phyloP scores from a whole-genome alignment of 2,797 vertebrate species.

The Fistularia tabacaria region DNA sequence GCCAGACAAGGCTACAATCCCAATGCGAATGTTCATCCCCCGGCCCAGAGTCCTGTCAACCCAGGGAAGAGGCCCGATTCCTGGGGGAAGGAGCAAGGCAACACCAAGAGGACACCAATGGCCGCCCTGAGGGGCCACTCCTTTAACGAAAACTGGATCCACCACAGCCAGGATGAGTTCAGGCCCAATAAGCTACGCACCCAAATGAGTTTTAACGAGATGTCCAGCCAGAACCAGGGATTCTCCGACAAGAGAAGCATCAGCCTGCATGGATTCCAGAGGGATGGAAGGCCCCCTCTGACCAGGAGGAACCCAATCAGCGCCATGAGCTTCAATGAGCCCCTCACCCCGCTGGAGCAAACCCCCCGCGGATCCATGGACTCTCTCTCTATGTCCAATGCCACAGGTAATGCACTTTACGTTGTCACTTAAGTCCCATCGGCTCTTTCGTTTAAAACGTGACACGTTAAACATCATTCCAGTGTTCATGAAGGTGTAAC shows the following conservation, averaged over 20 bases:
- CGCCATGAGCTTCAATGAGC: slow-evolving; percentile 88
- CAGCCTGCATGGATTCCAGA: slow-evolving; percentile 89
- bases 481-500: slow-evolving; percentile 11
- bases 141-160: slow-evolving; percentile 89
- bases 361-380: slow-evolving; percentile 94
- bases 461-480: neutral
- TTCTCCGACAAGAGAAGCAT: slow-evolving; percentile 88
- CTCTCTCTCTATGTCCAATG: slow-evolving; percentile 88
- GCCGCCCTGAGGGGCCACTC: slow-evolving; percentile 87
- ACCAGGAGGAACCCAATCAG: slow-evolving; percentile 90
- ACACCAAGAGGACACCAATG: slow-evolving; percentile 87
- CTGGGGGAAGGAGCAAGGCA: slow-evolving; percentile 89
- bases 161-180: slow-evolving; percentile 91
- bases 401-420: slow-evolving; percentile 81
- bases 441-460: no score
- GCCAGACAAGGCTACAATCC: slow-evolving; percentile 86
- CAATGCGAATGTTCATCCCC: slow-evolving; percentile 72
- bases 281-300: slow-evolving; percentile 82
- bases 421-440: no score
- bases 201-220: slow-evolving; percentile 96
- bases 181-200: slow-evolving; percentile 88
- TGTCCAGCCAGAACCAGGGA: slow-evolving; percentile 85
- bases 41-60: slow-evolving; percentile 65
- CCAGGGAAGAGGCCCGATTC: slow-evolving; percentile 79
- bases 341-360: slow-evolving; percentile 89